These are phyloP conservation scores for Tridacna gigas DNA, from an alignment of 2,888 invertebrate species.

Conservation along the genomic window DNA sequence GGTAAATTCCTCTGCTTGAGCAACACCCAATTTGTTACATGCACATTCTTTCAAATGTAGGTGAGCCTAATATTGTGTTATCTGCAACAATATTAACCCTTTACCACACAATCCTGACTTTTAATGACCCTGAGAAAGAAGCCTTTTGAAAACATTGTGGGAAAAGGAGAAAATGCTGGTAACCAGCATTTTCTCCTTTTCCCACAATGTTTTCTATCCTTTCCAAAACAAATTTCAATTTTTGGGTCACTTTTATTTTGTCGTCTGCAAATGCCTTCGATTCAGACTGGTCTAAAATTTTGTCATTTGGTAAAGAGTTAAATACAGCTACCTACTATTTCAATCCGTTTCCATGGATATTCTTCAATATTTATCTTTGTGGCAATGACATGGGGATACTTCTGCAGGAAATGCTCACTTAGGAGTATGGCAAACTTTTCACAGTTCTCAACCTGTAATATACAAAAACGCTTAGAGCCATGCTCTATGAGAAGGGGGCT, in stretches of 20 bases:
- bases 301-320: neutral
- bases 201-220: neutral
- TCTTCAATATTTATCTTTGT: constrained; percentile 90
- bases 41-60: too few relatives aligned
- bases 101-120: too few relatives aligned
- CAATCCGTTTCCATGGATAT: constrained; percentile 91
- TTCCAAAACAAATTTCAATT: too few relatives aligned
- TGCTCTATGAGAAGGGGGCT: too few relatives aligned
- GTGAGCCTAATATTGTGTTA: too few relatives aligned
- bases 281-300: neutral
- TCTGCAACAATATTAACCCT: too few relatives aligned
- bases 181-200: constrained; percentile 7
- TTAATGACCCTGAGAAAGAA: too few relatives aligned
- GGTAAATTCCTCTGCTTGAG: too few relatives aligned
- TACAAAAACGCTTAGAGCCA: too few relatives aligned
- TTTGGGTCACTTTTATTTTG: neutral
- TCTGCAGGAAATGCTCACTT: constrained; percentile 90
- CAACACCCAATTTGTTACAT: too few relatives aligned
- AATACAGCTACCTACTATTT: constrained; percentile 59
- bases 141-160: neutral
- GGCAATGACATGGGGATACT: constrained; percentile 91
- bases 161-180: constrained; percentile 3
- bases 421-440: constrained; percentile 92
- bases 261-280: constrained; percentile 1
- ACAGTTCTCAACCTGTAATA: constrained; percentile 87